These are phyloP conservation scores for Drosophila guanche DNA, from an alignment of 1,140 invertebrate species.

Conservation along the genomic window DNA sequence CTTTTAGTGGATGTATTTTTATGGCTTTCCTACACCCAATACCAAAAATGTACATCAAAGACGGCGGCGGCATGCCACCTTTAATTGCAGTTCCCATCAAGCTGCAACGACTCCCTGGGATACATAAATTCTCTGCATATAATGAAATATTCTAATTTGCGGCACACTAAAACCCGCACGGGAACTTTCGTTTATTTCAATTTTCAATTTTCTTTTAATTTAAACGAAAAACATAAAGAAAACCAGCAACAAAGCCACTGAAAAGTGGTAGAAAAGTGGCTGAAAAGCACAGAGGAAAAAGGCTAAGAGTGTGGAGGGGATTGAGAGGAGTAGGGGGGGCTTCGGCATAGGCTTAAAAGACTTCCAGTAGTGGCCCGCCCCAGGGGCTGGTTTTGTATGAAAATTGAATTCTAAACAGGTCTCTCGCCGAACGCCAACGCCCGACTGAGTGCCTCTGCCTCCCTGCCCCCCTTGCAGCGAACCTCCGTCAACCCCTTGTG, in stretches of 20 bases:
- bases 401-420: constrained; percentile 83
- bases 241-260: no score
- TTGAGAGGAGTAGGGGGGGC: no score
- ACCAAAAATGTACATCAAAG: constrained; percentile 46
- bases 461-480: constrained; percentile 27
- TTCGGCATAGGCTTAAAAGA: neutral
- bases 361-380: neutral
- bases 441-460: constrained; percentile 36
- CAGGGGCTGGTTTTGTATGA: constrained; percentile 70
- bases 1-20: constrained; percentile 7
- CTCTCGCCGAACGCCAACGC: constrained; percentile 57
- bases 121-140: constrained; percentile 61
- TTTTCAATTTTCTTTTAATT: constrained; percentile 55
- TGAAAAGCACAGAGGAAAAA: no score
- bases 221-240: constrained; percentile 47
- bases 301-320: no score
- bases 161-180: constrained; percentile 39
- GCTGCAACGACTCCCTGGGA: constrained; percentile 1
- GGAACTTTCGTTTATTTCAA: constrained; percentile 6
- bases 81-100: constrained; percentile 32
- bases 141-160: constrained; percentile 73
- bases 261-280: no score
- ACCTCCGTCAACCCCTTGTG: constrained; percentile 46
- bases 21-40: constrained; percentile 3
- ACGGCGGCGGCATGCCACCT: constrained; percentile 17